phyloP scores from a whole-genome alignment of 2,797 vertebrate species.

The Spinibarbus caldwelli region DNA sequence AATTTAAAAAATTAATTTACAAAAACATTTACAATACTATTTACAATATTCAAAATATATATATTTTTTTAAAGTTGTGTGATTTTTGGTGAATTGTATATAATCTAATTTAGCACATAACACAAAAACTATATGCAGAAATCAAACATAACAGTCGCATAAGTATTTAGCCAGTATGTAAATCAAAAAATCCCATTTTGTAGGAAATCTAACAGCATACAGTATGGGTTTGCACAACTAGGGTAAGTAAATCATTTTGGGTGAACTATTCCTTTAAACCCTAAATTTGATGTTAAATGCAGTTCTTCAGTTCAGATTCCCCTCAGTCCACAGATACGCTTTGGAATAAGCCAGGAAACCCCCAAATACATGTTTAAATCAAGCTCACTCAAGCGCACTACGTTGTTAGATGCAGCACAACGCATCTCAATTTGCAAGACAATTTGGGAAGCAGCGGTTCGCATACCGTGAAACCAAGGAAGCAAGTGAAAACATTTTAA shows the following conservation, averaged over 20 bases:
- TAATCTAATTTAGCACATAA: background rate
- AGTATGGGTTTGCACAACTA: background rate
- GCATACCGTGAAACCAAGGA: conserved; percentile 16
- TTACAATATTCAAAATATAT: too few relatives aligned
- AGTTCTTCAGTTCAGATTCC: background rate
- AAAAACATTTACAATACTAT: too few relatives aligned
- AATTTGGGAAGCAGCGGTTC: conserved; percentile 1
- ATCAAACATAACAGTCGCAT: background rate
- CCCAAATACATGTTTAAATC: conserved; percentile 4
- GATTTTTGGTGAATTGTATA: too few relatives aligned
- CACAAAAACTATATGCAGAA: background rate
- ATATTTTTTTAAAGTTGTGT: too few relatives aligned
- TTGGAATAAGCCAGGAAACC: background rate
- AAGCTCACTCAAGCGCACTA: background rate
- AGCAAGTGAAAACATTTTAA: conserved; percentile 41
- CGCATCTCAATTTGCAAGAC: conserved; percentile 9
- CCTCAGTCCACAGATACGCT: background rate
- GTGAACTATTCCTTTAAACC: background rate
- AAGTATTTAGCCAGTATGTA: background rate
- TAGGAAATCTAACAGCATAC: background rate
- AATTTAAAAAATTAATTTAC: too few relatives aligned
- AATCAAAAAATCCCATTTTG: background rate
- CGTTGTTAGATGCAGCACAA: background rate
- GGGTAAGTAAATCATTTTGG: background rate
- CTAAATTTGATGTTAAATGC: background rate